Evolutionary conservation across 2,797 vertebrate species (phyloP).

Genomic region (Aselliscus stoliczkanus): DNA sequence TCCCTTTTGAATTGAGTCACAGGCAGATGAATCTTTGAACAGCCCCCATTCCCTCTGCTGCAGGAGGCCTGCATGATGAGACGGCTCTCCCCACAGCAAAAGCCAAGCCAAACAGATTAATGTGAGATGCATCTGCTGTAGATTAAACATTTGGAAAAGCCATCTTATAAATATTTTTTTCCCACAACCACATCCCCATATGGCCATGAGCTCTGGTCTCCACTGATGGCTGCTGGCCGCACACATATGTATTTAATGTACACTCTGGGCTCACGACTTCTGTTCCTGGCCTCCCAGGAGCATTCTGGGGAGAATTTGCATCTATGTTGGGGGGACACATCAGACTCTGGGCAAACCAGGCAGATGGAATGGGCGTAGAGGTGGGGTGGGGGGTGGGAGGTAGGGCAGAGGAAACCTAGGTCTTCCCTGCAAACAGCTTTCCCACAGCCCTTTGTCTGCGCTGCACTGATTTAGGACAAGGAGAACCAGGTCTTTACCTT

Average conservation of each 20-base stretch:
- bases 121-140: constrained; percentile 84
- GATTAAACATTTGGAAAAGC: constrained; percentile 87
- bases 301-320: constrained; percentile 52
- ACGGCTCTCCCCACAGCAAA: constrained; percentile 80
- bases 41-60: constrained; percentile 78
- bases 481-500: background rate
- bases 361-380: background rate
- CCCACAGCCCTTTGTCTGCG: background rate
- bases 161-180: constrained; percentile 86
- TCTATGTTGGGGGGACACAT: constrained; percentile 35
- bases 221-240: constrained; percentile 71
- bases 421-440: background rate
- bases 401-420: fast-evolving
- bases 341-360: constrained; percentile 48
- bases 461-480: background rate
- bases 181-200: constrained; percentile 84
- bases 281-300: constrained; percentile 71
- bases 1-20: constrained; percentile 71
- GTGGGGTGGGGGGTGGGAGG: background rate
- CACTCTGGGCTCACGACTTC: constrained; percentile 65
- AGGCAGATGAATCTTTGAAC: constrained; percentile 75
- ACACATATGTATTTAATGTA: constrained; percentile 67
- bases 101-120: constrained; percentile 86
- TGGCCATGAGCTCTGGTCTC: constrained; percentile 80
- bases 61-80: constrained; percentile 79